Evolutionary conservation across 1,140 invertebrate genomes (phyloP), one percentile per base, ranked within the genome.

Genomic region (Heliconius hermathena): DNA sequence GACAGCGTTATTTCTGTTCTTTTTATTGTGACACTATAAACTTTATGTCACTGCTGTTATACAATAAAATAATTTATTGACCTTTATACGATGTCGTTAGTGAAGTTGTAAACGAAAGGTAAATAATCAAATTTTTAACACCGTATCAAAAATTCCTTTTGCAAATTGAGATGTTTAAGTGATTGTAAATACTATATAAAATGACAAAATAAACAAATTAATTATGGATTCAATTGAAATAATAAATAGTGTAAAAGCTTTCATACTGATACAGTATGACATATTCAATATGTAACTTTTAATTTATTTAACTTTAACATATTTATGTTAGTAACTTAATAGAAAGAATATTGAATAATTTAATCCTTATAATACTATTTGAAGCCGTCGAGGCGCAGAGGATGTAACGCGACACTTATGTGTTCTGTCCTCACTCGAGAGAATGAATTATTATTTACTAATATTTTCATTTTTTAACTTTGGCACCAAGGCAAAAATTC

Each of bases 81-180:
- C 4, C 60, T 66, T 66, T 66, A 66, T 66, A 66, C 60, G 26
- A 66, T 29, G 60, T 66, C 60, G 22, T 66, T 66, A 66, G 60
- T 66, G 4, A 29, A 66, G 60, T 11, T 66, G 13, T 66, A 66
- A 66, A 66, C 8, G 11, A 66, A 66, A 66, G 26, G 22, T 66
- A 66, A 60, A 66, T 29, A 66, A 29, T 66, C 60, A 66, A 66
- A 26, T 16, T 66, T 66, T 66, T 66, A 66, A 29, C 60, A 66
- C 60, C 60, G 22, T 13, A 66, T 66, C 60, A 66, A 66, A 66
- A 66, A 4, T 26, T 4, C 9, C 22, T 66, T 66, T 66, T 66
- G 26, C 60, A 66, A 66, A 66, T 26, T 66, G 22, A 26, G 26
- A 66, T 66, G 16, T 29, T 29, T 66, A 60, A 22, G 26, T 66